These are phyloP conservation scores for Leptinotarsa lineolata DNA, from an alignment of 1,140 invertebrate genomes.

Conservation along the genomic window DNA sequence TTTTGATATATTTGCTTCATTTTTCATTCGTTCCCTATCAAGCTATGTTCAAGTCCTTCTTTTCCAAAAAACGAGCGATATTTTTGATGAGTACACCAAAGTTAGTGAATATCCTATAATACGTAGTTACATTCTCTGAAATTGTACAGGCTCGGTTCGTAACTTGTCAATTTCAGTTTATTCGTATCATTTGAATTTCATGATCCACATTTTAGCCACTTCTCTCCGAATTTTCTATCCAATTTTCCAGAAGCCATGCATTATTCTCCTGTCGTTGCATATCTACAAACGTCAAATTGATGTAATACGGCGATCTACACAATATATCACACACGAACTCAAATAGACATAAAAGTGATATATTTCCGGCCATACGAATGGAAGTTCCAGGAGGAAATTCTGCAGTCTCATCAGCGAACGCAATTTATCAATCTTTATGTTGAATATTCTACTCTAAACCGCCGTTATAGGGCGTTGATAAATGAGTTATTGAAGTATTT, in stretches of 20 bases:
- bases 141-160: too few species aligned
- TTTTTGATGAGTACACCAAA: too few species aligned
- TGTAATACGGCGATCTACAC: constrained; percentile 2
- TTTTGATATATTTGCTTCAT: too few species aligned
- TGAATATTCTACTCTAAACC: constrained; percentile 2
- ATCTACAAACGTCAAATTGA: constrained; percentile 3
- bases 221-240: not conserved
- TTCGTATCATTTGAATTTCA: too few species aligned
- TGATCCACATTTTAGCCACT: too few species aligned
- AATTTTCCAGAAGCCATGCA: not conserved
- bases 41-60: too few species aligned
- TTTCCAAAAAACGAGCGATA: too few species aligned
- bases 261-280: constrained; percentile 4
- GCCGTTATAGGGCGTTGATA: not conserved
- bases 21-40: too few species aligned
- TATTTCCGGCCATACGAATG: not conserved
- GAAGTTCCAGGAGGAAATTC: constrained; percentile 5
- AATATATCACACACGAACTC: not conserved
- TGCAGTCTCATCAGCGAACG: constrained; percentile 4
- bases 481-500: constrained; percentile 9
- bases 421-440: constrained; percentile 4
- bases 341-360: constrained; percentile 7
- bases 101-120: too few species aligned
- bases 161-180: too few species aligned
- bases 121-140: too few species aligned